phyloP scores from a whole-genome alignment of 2,888 invertebrate genomes.

The Erpobdella octoculata region DNA sequence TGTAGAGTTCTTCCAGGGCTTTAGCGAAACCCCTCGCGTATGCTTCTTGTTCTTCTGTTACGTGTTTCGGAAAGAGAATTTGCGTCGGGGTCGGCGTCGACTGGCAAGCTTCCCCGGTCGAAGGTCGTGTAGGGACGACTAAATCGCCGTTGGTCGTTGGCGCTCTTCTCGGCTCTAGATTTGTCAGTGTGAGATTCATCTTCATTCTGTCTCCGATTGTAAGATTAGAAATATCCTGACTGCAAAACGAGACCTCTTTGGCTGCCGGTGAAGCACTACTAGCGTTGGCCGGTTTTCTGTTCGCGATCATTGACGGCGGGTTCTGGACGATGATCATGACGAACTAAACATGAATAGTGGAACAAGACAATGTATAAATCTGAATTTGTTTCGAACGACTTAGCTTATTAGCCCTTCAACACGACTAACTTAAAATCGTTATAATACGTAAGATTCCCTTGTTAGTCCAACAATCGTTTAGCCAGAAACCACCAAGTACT shows the following conservation, averaged over 20 bases:
- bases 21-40: conserved; percentile 57
- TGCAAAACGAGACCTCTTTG: not conserved
- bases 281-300: conserved; percentile 1
- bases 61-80: conserved; percentile 33
- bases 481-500: too few species aligned
- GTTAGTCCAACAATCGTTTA: too few species aligned
- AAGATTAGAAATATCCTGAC: not conserved
- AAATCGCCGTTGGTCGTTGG: too few species aligned
- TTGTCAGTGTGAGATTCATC: not conserved
- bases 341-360: too few species aligned
- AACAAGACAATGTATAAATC: too few species aligned
- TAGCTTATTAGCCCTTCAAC: too few species aligned
- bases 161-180: conserved; percentile 5
- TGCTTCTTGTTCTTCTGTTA: conserved; percentile 63
- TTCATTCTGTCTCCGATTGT: not conserved
- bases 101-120: not conserved
- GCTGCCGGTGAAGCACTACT: not conserved
- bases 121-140: not conserved
- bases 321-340: conserved; percentile 8
- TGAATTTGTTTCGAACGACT: too few species aligned
- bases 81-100: conserved; percentile 57
- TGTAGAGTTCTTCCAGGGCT: conserved; percentile 70
- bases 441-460: too few species aligned
- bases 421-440: too few species aligned
- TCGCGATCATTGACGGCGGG: not conserved